phyloP scores from a whole-genome alignment of 2,888 invertebrate species.

The Apamea crenata region DNA sequence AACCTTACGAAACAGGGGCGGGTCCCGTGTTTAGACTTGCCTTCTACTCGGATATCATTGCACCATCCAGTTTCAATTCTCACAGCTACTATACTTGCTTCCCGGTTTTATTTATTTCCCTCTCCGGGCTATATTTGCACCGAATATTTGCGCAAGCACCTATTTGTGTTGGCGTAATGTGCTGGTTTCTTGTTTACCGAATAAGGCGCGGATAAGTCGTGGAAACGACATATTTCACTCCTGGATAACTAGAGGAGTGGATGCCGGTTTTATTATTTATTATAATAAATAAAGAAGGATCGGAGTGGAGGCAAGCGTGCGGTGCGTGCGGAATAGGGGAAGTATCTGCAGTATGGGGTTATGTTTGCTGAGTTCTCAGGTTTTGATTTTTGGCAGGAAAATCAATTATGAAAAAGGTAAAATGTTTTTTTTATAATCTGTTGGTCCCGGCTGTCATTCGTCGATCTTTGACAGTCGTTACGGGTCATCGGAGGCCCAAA shows the following conservation, averaged over 20 bases:
- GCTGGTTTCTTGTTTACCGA: conserved; percentile 73
- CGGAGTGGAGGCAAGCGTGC: conserved; percentile 24
- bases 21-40: neutral
- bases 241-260: conserved; percentile 59
- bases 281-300: conserved; percentile 61
- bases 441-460: neutral
- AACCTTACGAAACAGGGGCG: neutral
- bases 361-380: neutral
- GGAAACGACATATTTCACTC: conserved; percentile 68
- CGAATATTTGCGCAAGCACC: conserved; percentile 72
- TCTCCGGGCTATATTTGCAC: conserved; percentile 71
- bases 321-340: conserved; percentile 36
- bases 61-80: conserved; percentile 65
- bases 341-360: neutral
- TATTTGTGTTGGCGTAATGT: conserved; percentile 74
- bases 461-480: neutral
- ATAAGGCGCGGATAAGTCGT: conserved; percentile 69
- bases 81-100: conserved; percentile 61
- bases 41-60: neutral
- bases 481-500: too few relatives aligned
- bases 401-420: neutral
- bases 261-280: conserved; percentile 63
- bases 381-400: conserved; percentile 11
- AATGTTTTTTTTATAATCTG: too few relatives aligned
- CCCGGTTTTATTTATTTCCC: conserved; percentile 77